Percentiles rank a stretch among this genome's conserved stretches.
Evolutionary conservation across 2,888 invertebrate species (phyloP).

Genomic region (Coremacera marginata): DNA sequence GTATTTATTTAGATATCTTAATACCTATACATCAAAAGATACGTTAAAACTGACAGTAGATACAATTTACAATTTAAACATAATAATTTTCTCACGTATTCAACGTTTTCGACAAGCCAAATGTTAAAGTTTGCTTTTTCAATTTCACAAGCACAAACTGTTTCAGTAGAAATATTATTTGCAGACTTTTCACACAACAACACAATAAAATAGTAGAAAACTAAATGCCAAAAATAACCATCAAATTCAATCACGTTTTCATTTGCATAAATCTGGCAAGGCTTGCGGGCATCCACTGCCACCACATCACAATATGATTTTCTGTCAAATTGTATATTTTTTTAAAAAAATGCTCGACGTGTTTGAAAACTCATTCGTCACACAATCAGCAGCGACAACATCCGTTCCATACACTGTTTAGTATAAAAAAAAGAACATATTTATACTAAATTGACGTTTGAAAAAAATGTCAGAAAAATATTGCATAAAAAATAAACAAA

Average conservation of each 20-base stretch:
- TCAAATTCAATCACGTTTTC: background rate
- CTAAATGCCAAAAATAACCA: background rate
- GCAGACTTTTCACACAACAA: background rate
- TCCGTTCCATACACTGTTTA: background rate
- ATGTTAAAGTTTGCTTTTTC: too few relatives aligned
- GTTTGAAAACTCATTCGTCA: conserved; percentile 7
- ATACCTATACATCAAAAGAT: too few relatives aligned
- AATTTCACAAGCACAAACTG: too few relatives aligned
- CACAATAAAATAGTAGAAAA: background rate
- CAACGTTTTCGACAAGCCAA: too few relatives aligned
- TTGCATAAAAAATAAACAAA: background rate
- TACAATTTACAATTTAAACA: too few relatives aligned
- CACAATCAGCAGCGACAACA: background rate
- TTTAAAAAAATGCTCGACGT: background rate
- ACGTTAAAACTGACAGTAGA: too few relatives aligned
- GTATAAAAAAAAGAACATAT: too few relatives aligned
- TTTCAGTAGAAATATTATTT: too few relatives aligned
- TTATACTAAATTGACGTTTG: background rate
- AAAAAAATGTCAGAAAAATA: background rate
- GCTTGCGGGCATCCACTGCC: conserved; percentile 3
- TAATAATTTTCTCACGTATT: too few relatives aligned
- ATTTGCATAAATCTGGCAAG: conserved; percentile 11
- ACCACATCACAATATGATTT: background rate
- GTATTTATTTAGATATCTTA: too few relatives aligned
- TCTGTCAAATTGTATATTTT: conserved; percentile 4